phyloP scores from a whole-genome alignment of 2,797 vertebrate genomes.

The Odontamblyopus rebecca region DNA sequence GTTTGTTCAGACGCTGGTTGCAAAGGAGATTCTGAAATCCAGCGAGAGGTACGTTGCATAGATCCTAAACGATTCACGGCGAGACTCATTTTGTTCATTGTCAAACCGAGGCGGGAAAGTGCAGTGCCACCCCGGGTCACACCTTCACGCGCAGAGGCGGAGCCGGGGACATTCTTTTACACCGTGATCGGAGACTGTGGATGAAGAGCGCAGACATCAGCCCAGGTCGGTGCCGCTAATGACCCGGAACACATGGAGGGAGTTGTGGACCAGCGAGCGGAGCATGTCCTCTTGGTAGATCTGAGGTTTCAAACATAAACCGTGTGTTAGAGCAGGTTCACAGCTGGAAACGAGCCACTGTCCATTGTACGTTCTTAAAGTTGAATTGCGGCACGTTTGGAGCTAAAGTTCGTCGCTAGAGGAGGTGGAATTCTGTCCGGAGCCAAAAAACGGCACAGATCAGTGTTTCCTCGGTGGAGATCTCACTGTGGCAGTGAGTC shows the following conservation, averaged over 20 bases:
- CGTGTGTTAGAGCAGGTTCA: background rate
- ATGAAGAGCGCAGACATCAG: slow-evolving; percentile 55
- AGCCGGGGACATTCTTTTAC: slow-evolving; percentile 48
- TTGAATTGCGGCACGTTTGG: no score
- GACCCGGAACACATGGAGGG: slow-evolving; percentile 91
- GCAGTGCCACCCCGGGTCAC: slow-evolving; percentile 35
- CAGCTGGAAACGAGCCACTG: no score
- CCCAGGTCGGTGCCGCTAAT: slow-evolving; percentile 90
- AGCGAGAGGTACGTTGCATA: slow-evolving; percentile 44
- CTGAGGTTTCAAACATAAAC: slow-evolving; percentile 57
- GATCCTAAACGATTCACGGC: slow-evolving; percentile 22
- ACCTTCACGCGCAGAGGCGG: slow-evolving; percentile 31
- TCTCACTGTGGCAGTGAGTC: no score
- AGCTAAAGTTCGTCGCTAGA: no score
- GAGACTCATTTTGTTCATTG: background rate
- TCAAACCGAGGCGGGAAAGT: slow-evolving; percentile 26
- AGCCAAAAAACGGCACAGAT: no score
- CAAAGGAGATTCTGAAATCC: background rate
- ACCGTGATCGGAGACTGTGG: slow-evolving; percentile 2
- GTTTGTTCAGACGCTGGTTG: no score
- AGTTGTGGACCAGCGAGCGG: slow-evolving; percentile 89
- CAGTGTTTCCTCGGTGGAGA: no score
- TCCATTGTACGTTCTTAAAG: no score
- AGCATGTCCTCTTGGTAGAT: slow-evolving; percentile 91
- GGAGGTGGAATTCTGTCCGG: no score